These are phyloP conservation scores for Aspidoscelis tigris DNA, from an alignment of 2,113 vertebrate species.

Conservation along the genomic window DNA sequence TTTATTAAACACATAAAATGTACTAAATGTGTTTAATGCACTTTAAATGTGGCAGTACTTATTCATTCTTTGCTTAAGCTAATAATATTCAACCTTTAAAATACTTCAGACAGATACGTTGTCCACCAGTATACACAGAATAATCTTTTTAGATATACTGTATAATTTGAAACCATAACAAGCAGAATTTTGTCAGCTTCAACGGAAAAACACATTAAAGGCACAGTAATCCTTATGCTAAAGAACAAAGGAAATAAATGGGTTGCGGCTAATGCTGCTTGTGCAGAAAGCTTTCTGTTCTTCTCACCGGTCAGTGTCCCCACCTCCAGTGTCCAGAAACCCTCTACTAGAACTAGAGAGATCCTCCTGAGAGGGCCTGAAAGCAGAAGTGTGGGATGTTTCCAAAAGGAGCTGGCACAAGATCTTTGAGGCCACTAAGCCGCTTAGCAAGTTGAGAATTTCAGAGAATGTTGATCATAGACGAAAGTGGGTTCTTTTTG, in stretches of 20 bases:
- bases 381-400: neutral
- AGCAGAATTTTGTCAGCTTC: neutral
- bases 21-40: neutral
- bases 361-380: neutral
- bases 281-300: neutral
- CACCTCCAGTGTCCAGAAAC: neutral
- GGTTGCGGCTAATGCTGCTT: neutral
- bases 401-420: neutral
- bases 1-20: too few species aligned
- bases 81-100: neutral
- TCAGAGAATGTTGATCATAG: conserved; percentile 2
- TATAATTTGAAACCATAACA: neutral
- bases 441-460: neutral
- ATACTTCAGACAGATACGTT: neutral
- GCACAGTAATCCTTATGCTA: neutral
- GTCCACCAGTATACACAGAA: neutral
- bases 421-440: neutral
- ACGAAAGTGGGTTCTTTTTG: conserved; percentile 9
- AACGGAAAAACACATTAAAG: neutral
- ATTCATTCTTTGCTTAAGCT: neutral
- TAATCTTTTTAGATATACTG: neutral
- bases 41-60: neutral
- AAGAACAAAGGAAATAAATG: neutral
- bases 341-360: neutral
- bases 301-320: neutral